Percentiles rank a stretch among this genome's conserved stretches.
phyloP scores from a whole-genome alignment of 1,140 invertebrate species.

The Carposina sasakii region DNA sequence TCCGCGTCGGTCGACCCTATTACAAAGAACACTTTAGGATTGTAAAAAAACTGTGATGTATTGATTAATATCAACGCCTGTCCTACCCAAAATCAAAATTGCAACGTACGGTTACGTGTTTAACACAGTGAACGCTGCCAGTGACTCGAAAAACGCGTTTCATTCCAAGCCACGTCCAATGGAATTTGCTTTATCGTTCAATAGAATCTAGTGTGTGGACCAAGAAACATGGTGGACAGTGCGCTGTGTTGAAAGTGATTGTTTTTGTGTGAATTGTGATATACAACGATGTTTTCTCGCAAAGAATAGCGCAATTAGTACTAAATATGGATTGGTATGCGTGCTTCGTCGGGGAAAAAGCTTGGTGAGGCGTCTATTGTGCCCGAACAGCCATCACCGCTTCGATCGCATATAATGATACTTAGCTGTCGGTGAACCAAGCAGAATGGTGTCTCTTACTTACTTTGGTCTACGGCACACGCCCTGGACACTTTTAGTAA shows the following conservation, averaged over 20 bases:
- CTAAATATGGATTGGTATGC: constrained; percentile 63
- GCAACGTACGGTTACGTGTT: constrained; percentile 13
- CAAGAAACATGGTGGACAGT: constrained; percentile 60
- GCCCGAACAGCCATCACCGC: constrained; percentile 10
- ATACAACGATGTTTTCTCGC: constrained; percentile 35
- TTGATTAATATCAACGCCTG: constrained; percentile 66
- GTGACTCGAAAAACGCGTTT: constrained; percentile 40
- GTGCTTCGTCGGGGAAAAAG: constrained; percentile 9
- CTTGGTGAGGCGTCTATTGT: constrained; percentile 8
- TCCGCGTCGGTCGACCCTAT: constrained; percentile 50
- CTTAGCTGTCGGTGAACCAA: constrained; percentile 42
- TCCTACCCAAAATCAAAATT: constrained; percentile 38
- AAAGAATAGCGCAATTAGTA: constrained; percentile 31
- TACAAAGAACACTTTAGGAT: constrained; percentile 70
- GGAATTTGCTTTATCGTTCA: constrained; percentile 71
- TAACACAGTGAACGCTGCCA: constrained; percentile 24
- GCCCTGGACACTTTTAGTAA: constrained; percentile 71
- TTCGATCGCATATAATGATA: constrained; percentile 47
- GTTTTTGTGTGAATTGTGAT: constrained; percentile 48
- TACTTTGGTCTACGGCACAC: constrained; percentile 60
- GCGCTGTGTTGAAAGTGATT: constrained; percentile 42
- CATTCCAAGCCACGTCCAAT: constrained; percentile 58
- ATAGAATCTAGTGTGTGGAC: constrained; percentile 64
- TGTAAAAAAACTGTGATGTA: constrained; percentile 72
- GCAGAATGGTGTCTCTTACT: constrained; percentile 63